Evolutionary conservation across 2,113 vertebrate species (phyloP).

Genomic region (Leuciscus idus): DNA sequence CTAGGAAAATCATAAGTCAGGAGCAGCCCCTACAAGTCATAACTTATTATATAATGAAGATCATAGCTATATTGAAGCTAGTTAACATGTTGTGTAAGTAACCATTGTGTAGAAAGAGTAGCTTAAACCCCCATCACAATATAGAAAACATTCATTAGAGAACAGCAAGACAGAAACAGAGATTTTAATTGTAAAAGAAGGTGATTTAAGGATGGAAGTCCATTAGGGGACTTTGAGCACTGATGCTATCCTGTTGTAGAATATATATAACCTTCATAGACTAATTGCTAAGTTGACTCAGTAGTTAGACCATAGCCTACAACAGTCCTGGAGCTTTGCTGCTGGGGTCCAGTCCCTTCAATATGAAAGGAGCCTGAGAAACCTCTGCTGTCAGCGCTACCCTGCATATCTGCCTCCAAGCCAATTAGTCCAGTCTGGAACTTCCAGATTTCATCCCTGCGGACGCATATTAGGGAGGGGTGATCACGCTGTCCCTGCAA

Average conservation of each 20-base stretch:
- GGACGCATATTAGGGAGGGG: conserved; percentile 6
- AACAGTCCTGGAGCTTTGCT: conserved; percentile 7
- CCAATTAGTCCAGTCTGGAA: conserved; percentile 36
- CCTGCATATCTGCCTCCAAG: conserved; percentile 19
- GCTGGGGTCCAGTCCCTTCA: conserved; percentile 37
- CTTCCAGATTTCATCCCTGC: conserved; percentile 27
- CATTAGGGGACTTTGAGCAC: neutral
- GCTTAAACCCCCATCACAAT: neutral
- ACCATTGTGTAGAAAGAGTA: neutral
- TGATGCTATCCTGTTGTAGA: neutral
- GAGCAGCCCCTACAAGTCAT: neutral
- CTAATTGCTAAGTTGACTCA: conserved; percentile 27
- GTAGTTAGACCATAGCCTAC: conserved; percentile 21
- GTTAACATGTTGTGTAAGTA: neutral
- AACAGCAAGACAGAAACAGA: neutral
- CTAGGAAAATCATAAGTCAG: too few relatives aligned
- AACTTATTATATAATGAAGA: neutral
- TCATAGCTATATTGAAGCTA: neutral
- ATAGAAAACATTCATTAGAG: neutral
- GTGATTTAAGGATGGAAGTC: neutral
- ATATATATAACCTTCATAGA: neutral
- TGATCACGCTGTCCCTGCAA: conserved; percentile 3
- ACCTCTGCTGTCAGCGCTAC: conserved; percentile 3
- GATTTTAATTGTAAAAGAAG: neutral
- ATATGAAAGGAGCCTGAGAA: conserved; percentile 12